These are phyloP conservation scores for Macrosteles quadrilineatus DNA, from an alignment of 1,140 invertebrate species.

Conservation along the genomic window DNA sequence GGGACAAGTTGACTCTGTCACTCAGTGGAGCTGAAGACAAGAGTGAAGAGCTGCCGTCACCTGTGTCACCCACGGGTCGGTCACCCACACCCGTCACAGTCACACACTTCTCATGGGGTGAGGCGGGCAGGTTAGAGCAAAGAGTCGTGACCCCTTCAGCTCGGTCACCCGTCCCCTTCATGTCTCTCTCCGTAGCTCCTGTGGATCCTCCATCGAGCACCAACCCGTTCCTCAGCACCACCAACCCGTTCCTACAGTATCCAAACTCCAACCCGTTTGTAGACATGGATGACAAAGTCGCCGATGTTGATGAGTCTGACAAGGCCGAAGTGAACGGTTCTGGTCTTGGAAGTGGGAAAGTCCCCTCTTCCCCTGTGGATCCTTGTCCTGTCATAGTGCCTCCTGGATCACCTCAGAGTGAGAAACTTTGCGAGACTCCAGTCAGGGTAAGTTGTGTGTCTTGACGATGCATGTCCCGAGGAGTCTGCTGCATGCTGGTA, in stretches of 20 bases:
- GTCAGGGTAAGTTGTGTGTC: background rate
- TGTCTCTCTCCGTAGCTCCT: slow-evolving; percentile 40
- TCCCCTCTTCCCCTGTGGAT: slow-evolving; percentile 8
- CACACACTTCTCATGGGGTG: slow-evolving; percentile 57
- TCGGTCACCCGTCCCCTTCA: slow-evolving; percentile 37
- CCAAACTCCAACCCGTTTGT: slow-evolving; percentile 57
- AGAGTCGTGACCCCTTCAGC: slow-evolving; percentile 45
- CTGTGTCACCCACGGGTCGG: slow-evolving; percentile 41
- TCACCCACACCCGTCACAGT: slow-evolving; percentile 56
- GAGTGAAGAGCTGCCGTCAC: slow-evolving; percentile 25
- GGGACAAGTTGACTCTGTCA: slow-evolving; percentile 71
- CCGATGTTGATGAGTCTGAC: slow-evolving; percentile 43
- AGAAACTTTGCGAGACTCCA: background rate
- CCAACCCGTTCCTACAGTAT: slow-evolving; percentile 58
- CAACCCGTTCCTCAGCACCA: slow-evolving; percentile 43
- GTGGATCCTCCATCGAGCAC: slow-evolving; percentile 31
- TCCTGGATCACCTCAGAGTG: background rate
- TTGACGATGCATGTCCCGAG: too few relatives aligned
- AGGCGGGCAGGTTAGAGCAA: slow-evolving; percentile 54
- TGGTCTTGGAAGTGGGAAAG: background rate
- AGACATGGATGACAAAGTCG: slow-evolving; percentile 52
- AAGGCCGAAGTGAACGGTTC: slow-evolving; percentile 28
- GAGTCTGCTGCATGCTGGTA: too few relatives aligned
- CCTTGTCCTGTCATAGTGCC: background rate
- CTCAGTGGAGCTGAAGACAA: slow-evolving; percentile 41